A percentile compares a stretch with the other conserved stretches of the same genome.
Evolutionary conservation across 2,888 invertebrate genomes (phyloP).

Genomic region (Mesochorus sp.): DNA sequence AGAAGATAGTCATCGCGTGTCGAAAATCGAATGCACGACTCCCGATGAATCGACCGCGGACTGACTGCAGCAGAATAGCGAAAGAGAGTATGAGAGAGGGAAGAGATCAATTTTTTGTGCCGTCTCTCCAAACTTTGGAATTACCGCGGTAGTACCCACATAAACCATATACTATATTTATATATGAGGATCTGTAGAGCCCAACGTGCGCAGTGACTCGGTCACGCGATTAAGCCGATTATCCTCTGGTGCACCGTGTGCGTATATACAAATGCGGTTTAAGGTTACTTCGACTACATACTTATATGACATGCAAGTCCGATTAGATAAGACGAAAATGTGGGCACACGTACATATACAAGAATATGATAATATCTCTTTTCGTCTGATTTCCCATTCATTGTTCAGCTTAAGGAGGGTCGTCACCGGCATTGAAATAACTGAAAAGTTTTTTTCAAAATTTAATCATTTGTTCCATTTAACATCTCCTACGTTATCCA

Average conservation of each 20-base stretch:
- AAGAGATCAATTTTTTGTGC: conserved; percentile 54
- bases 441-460: no score
- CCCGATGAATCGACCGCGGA: conserved; percentile 25
- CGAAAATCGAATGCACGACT: conserved; percentile 58
- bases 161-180: not conserved
- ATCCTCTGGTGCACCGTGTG: conserved; percentile 49
- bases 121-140: conserved; percentile 59
- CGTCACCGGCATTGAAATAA: no score
- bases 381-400: conserved; percentile 12
- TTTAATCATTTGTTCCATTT: no score
- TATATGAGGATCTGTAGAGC: conserved; percentile 22
- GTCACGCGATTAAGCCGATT: conserved; percentile 65
- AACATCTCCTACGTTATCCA: no score
- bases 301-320: conserved; percentile 10
- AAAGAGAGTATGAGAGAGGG: not conserved
- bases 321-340: conserved; percentile 37
- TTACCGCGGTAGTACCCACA: conserved; percentile 49
- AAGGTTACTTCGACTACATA: not conserved
- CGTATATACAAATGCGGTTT: conserved; percentile 20
- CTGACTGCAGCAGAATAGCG: not conserved
- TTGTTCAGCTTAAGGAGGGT: no score
- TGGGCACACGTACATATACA: not conserved
- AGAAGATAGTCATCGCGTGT: conserved; percentile 52
- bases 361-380: conserved; percentile 8
- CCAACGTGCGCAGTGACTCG: conserved; percentile 58